Evolutionary conservation across 2,888 invertebrate species (phyloP), one percentile per base, ranked within the genome.

Genomic region (Camponotus fellah): DNA sequence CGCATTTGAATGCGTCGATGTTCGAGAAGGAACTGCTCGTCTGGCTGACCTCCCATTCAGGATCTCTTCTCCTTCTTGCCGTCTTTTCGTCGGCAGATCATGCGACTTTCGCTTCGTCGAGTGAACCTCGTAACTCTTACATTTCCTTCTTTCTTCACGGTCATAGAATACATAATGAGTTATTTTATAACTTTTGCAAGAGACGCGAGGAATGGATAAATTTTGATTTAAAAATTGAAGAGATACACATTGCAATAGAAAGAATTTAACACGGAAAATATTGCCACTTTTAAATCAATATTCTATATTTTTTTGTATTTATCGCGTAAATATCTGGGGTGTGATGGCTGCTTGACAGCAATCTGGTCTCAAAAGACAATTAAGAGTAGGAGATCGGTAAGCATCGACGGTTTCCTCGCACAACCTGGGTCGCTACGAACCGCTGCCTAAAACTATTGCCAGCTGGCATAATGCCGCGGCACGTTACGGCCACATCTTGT

Each of bases 391-490:
- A 75, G 81, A 40, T 77, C 64, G 37, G 74, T 68, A 77, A 68
- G 83, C 75, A 46, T 82, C 49, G 72, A 60, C 56, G 58, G 58
- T 83, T 56, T 74, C 66, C 37, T 64, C 49, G 49, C 79, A 71
- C 82, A 68, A 84, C 66, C 26, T 62, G 69, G 14, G 14, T 75
- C 77, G 82, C 64, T 80, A 68, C 72, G 77, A 86, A 88, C 66
- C 66, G 66, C 21, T 49, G 64, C 46, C 74, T 53, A 89, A 90
- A 85, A 85, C 84, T 85, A 89, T 76, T 94, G 94, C 93, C 94
- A 94, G 92, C 93, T 94, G 94, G 94, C 94, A 94, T 91, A 86
- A 90, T 94, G 94, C 94, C 94, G 92, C 87, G 82, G 85, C 84
- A 84, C 88, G 85, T 86, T 87, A 90, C 82, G 81, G 80, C 72